A percentile compares a stretch with the other conserved stretches of the same genome.
Evolutionary conservation across 2,113 vertebrate genomes (phyloP).

Genomic region (Plecturocebus donacophilus): DNA sequence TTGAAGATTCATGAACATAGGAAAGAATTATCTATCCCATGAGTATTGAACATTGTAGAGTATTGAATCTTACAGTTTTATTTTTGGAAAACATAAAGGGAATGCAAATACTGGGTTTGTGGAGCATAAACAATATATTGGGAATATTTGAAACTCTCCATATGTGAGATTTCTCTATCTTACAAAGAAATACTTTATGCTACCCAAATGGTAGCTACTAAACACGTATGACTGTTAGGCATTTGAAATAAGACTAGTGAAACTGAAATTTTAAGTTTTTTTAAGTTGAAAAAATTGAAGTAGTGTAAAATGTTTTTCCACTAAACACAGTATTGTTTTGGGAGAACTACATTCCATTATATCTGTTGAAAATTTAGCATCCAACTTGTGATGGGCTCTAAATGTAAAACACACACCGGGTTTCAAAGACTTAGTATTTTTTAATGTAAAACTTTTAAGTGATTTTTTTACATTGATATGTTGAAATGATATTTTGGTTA

Average conservation of each 20-base stretch:
- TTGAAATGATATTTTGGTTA: not conserved
- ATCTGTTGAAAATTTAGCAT: conserved; percentile 20
- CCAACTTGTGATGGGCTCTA: not conserved
- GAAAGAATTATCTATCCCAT: not conserved
- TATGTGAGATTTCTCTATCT: not conserved
- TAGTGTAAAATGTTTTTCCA: not conserved
- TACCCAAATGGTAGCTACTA: not conserved
- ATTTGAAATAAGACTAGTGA: not conserved
- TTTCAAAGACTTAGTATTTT: not conserved
- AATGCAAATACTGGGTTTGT: not conserved
- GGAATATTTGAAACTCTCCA: not conserved
- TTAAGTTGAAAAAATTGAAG: conserved; percentile 7
- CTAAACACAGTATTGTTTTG: not conserved
- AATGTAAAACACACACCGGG: not conserved
- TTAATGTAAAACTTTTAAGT: not conserved
- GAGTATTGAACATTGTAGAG: not conserved
- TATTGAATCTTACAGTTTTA: not conserved
- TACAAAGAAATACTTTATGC: not conserved
- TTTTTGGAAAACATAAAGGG: not conserved
- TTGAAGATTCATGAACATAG: not conserved
- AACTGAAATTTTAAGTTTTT: conserved; percentile 16
- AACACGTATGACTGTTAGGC: not conserved
- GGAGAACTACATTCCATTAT: not conserved
- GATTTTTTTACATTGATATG: not conserved
- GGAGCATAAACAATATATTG: not conserved